Evolutionary conservation across 2,797 vertebrate species (phyloP).

Genomic region (Coregonus ussuriensis): DNA sequence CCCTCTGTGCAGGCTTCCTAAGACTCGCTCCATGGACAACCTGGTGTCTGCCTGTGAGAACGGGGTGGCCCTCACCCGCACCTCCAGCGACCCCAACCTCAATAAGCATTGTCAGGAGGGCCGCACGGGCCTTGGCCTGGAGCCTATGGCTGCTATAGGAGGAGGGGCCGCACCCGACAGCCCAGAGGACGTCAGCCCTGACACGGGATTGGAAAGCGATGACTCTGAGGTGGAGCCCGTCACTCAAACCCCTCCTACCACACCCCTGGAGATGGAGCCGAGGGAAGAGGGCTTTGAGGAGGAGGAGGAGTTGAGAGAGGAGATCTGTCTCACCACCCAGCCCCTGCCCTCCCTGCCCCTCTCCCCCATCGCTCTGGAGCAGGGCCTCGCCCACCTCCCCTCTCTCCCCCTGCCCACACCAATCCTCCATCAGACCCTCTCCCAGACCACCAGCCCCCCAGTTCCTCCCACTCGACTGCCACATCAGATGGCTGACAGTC

Average conservation of each 20-base stretch:
- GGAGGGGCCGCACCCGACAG: constrained; percentile 59
- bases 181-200: constrained; percentile 39
- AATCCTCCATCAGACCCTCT: constrained; percentile 60
- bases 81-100: constrained; percentile 97
- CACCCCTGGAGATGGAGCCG: constrained; percentile 33
- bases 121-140: constrained; percentile 70
- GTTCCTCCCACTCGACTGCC: constrained; percentile 39
- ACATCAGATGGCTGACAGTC: constrained; percentile 42
- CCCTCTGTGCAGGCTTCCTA: constrained; percentile 84
- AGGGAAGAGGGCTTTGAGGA: constrained; percentile 37
- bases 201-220: constrained; percentile 33
- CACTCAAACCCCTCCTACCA: constrained; percentile 36
- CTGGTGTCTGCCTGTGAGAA: constrained; percentile 91
- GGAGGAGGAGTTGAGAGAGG: constrained; percentile 39
- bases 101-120: constrained; percentile 95
- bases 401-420: constrained; percentile 48
- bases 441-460: constrained; percentile 52
- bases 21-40: constrained; percentile 98
- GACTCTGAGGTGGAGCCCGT: constrained; percentile 47
- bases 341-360: constrained; percentile 72
- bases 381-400: constrained; percentile 15
- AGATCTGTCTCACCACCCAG: constrained; percentile 77
- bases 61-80: constrained; percentile 87
- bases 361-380: constrained; percentile 49
- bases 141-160: constrained; percentile 65